Base-by-base conservation (phyloP, 1,140 invertebrate genomes). In the Aphis craccivora region DNA sequence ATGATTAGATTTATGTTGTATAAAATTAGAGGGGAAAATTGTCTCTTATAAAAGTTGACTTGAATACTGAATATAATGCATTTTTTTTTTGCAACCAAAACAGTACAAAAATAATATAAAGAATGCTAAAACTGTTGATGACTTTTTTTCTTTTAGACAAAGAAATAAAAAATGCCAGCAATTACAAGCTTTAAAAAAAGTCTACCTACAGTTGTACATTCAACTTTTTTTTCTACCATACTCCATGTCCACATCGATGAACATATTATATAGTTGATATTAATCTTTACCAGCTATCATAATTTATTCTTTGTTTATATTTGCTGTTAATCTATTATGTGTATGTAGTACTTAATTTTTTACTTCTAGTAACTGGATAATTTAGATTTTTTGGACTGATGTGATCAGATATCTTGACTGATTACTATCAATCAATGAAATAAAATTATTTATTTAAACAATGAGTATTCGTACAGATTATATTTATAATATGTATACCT, bases 1-100 rank as follows among this genome's bases (percentile, higher is more conserved):
- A 60, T 67, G 89, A 90, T 90, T 90, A 43, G 37, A 43, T 67
- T 90, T 67, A 18, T 30, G 89, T 90, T 60, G 35, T 90, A 67
- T 67, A 43, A 67, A 90, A 89, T 89, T 55, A 53, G 51, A 37
- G 37, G 88, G 45, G n/a, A 51, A 87, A 48, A 48, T 87, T 51
- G 45, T 87, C 43, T 45, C 84, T 76, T n/a, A 11, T 25, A 84
- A 84, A 87, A 87, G 40, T 87, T 48, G 86, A 87, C 86, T 48
- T 25, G 86, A 87, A 84, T 40, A 43, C 83, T 43, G 83, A 40
- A 30, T 40, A 84, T 25, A 43, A 84, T 84, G 37, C 23, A 40
- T 25, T 84, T 40, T 25, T 84, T 43, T 84, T 84, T 84, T 84
- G 40, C 23, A 25, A 11, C 23, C 25, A 0, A 48, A 6, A 45